These are phyloP conservation scores for Erannis defoliaria DNA, from an alignment of 2,888 invertebrate genomes.

Conservation along the genomic window DNA sequence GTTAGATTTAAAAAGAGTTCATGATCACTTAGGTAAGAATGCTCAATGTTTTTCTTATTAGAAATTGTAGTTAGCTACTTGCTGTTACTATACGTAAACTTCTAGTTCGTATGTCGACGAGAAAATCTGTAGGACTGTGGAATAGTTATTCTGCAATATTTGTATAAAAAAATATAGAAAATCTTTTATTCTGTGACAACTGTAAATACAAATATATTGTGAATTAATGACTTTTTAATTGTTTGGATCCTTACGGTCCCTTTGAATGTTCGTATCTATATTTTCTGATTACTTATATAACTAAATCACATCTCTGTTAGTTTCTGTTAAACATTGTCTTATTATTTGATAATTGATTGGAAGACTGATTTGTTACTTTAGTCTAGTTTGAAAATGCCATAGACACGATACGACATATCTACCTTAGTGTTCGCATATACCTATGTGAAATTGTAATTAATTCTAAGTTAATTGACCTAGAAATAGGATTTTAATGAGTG, in stretches of 20 bases:
- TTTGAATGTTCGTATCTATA: conserved; percentile 37
- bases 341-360: conserved; percentile 80
- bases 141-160: conserved; percentile 37
- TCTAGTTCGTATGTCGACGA: conserved; percentile 52
- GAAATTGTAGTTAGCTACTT: conserved; percentile 60
- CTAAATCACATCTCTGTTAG: conserved; percentile 32
- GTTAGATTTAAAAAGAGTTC: conserved; percentile 65
- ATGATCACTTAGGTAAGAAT: conserved; percentile 73
- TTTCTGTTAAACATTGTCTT: conserved; percentile 63
- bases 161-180: conserved; percentile 14
- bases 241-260: conserved; percentile 24
- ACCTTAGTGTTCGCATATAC: conserved; percentile 67
- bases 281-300: conserved; percentile 17
- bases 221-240: conserved; percentile 45
- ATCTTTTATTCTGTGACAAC: conserved; percentile 35
- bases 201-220: conserved; percentile 42
- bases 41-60: conserved; percentile 77
- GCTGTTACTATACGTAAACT: conserved; percentile 63
- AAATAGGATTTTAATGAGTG: conserved; percentile 65
- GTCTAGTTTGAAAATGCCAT: conserved; percentile 87
- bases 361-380: conserved; percentile 87
- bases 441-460: conserved; percentile 60
- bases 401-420: conserved; percentile 70
- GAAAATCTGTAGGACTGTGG: conserved; percentile 38
- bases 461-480: conserved; percentile 57